Percentiles rank a stretch among this genome's conserved stretches.
phyloP scores from a whole-genome alignment of 1,140 invertebrate species.

The Halyomorpha halys region DNA sequence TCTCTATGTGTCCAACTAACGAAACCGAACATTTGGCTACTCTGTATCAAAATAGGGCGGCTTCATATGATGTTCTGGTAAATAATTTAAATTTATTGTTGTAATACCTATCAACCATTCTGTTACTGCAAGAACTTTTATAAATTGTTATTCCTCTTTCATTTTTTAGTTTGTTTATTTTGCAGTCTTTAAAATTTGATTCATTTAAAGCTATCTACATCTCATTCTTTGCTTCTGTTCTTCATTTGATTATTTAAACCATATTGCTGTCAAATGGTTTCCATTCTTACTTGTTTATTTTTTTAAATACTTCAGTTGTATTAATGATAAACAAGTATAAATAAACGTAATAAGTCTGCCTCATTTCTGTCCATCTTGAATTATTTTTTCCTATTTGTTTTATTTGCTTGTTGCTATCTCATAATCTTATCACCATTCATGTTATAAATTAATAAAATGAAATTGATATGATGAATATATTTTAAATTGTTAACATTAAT shows the following conservation, averaged over 20 bases:
- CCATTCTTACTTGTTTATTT: no score
- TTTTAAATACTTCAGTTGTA: no score
- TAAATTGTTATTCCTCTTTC: background rate
- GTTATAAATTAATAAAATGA: background rate
- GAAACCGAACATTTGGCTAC: conserved; percentile 66
- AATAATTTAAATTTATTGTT: conserved; percentile 26
- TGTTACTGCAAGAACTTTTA: background rate
- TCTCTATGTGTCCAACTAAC: conserved; percentile 67
- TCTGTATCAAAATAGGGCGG: conserved; percentile 92
- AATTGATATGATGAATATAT: background rate
- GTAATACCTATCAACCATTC: no score
- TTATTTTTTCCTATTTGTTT: no score
- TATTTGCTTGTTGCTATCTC: background rate
- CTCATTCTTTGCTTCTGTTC: no score
- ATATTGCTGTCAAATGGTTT: no score
- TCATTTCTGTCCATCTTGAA: background rate
- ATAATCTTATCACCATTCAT: background rate
- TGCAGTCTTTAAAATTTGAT: background rate
- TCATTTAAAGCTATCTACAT: background rate
- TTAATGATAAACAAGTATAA: no score
- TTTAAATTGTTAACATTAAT: no score
- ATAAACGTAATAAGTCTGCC: no score
- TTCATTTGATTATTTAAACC: no score
- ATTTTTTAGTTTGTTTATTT: background rate
- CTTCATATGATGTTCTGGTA: conserved; percentile 83